Percentiles rank a stretch among this genome's conserved stretches.
Conservation (phyloP, 2,113 vertebrate species). For the Mastomys coucha region DNA sequence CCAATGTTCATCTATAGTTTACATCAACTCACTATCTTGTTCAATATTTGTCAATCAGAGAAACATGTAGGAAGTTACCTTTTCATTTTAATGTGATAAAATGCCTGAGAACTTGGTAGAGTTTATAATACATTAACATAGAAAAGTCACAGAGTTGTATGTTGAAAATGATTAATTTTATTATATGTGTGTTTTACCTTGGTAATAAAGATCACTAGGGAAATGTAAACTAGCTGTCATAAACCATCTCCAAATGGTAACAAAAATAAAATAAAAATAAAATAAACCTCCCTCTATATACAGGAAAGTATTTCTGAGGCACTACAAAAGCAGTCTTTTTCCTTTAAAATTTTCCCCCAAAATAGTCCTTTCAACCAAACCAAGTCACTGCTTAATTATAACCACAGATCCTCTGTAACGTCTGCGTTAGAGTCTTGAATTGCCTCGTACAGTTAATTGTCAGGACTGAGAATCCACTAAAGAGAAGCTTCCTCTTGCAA, state of each 20-base stretch:
- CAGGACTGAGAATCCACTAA: neutral
- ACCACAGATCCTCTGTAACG: conserved; percentile 32
- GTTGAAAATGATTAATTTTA: neutral
- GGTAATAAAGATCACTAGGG: neutral
- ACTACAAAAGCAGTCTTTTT: neutral
- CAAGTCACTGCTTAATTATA: conserved; percentile 51
- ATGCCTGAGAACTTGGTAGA: neutral
- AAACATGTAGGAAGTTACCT: neutral
- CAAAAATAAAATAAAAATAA: neutral
- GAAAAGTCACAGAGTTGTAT: neutral
- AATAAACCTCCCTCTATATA: neutral
- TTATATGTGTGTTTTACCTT: neutral
- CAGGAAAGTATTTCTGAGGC: neutral
- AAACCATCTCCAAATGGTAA: neutral
- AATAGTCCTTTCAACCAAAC: neutral
- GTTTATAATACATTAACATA: neutral
- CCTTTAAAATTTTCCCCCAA: neutral
- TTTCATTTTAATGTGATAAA: neutral
- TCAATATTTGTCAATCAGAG: neutral
- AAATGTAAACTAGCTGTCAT: conserved; percentile 1
- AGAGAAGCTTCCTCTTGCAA: conserved; percentile 39
- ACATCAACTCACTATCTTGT: neutral
- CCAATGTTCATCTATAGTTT: neutral
- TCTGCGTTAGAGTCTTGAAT: conserved; percentile 18
- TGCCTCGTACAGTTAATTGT: conserved; percentile 47